phyloP scores from a whole-genome alignment of 2,113 vertebrate species.

The Bos taurus region ARS-UCD2.0 NC_037340.1:52680501-52681000 shows the following conservation, averaged over 20 bases:
- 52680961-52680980: not conserved
- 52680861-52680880: not conserved
- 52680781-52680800: not conserved
- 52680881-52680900: not conserved
- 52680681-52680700: not conserved
- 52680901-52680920: not conserved
- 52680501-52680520: not conserved
- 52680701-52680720: not conserved
- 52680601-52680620: not conserved
- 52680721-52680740: not conserved
- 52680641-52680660: not conserved
- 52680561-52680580: not conserved
- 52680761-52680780: not conserved
- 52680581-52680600: not conserved
- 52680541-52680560: not conserved
- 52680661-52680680: not conserved
- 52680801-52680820: not conserved
- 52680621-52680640: not conserved
- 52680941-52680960: not conserved
- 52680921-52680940: not conserved
- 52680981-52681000: not conserved
- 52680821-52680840: not conserved
- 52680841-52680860: not conserved
- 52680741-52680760: not conserved
- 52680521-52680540: not conserved